A percentile compares a stretch with the other conserved stretches of the same genome.
These are phyloP conservation scores for Cantharis rufa DNA, from an alignment of 2,888 invertebrate genomes.

Conservation along the genomic window DNA sequence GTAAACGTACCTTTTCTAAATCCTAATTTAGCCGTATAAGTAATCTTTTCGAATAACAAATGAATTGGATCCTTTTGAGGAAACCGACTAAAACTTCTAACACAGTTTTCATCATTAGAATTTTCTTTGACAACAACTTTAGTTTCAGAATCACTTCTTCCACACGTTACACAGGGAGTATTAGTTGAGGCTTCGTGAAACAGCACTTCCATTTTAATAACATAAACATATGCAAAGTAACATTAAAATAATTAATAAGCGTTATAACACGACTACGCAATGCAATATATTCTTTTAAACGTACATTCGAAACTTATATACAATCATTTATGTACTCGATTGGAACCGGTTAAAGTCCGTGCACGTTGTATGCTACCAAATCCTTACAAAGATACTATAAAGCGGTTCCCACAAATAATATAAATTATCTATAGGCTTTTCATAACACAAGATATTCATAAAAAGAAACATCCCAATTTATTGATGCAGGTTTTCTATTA, in stretches of 20 bases:
- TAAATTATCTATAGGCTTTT: background rate
- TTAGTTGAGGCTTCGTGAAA: conserved; percentile 40
- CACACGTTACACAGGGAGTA: conserved; percentile 6
- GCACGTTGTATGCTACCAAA: background rate
- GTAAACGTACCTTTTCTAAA: conserved; percentile 68
- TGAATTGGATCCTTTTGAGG: conserved; percentile 58
- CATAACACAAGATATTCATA: background rate
- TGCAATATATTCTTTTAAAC: conserved; percentile 15
- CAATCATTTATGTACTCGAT: conserved; percentile 37
- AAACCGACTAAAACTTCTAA: conserved; percentile 40
- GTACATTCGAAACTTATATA: conserved; percentile 43
- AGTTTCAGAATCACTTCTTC: conserved; percentile 10
- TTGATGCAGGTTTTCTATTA: background rate
- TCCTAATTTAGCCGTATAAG: conserved; percentile 73
- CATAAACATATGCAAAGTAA: conserved; percentile 19
- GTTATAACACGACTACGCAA: conserved; percentile 10
- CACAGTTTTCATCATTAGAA: conserved; percentile 8
- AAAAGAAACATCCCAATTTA: background rate
- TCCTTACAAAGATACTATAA: background rate
- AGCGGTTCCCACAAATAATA: background rate
- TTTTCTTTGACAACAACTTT: conserved; percentile 3
- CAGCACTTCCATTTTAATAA: conserved; percentile 40
- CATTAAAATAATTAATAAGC: conserved; percentile 31
- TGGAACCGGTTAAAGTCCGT: conserved; percentile 46
- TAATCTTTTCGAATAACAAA: conserved; percentile 74